Conservation (phyloP, 1,140 invertebrate genomes). For the Alviniconcha marisindica region DNA sequence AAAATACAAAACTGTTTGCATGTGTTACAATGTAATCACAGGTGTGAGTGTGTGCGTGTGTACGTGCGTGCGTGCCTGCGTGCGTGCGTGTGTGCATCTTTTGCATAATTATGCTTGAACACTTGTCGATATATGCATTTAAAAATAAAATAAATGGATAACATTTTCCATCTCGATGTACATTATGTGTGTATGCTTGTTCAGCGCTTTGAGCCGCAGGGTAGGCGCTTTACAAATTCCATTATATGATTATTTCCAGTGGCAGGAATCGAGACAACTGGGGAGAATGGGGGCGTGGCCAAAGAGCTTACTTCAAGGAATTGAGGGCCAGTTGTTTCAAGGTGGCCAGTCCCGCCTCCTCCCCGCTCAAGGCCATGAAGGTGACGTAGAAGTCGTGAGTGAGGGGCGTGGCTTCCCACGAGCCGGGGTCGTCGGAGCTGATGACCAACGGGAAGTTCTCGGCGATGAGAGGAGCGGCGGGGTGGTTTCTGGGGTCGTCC, state of each 20-base stretch:
- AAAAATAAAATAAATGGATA: too few relatives aligned
- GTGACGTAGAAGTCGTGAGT: conserved; percentile 90
- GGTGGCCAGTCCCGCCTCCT: conserved; percentile 82
- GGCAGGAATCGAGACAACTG: not conserved
- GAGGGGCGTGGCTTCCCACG: conserved; percentile 85
- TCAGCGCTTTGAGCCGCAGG: not conserved
- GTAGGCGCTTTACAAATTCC: too few relatives aligned
- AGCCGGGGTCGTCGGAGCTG: conserved; percentile 87
- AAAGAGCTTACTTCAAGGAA: conserved; percentile 81
- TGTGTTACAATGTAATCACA: too few relatives aligned
- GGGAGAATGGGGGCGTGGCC: not conserved
- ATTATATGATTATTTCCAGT: not conserved
- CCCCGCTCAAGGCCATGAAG: conserved; percentile 87
- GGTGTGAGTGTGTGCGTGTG: too few relatives aligned
- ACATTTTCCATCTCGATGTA: too few relatives aligned
- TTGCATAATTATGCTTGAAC: too few relatives aligned
- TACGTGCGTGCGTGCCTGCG: too few relatives aligned
- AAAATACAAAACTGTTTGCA: too few relatives aligned
- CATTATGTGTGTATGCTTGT: not conserved
- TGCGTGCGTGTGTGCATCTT: too few relatives aligned
- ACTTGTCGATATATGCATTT: too few relatives aligned
- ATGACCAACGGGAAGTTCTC: conserved; percentile 80
- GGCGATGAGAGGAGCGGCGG: conserved; percentile 82
- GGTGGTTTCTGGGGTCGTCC: conserved; percentile 88
- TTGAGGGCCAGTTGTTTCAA: conserved; percentile 89